Evolutionary conservation across 1,140 invertebrate genomes (phyloP).

Genomic region (Halyomorpha halys): DNA sequence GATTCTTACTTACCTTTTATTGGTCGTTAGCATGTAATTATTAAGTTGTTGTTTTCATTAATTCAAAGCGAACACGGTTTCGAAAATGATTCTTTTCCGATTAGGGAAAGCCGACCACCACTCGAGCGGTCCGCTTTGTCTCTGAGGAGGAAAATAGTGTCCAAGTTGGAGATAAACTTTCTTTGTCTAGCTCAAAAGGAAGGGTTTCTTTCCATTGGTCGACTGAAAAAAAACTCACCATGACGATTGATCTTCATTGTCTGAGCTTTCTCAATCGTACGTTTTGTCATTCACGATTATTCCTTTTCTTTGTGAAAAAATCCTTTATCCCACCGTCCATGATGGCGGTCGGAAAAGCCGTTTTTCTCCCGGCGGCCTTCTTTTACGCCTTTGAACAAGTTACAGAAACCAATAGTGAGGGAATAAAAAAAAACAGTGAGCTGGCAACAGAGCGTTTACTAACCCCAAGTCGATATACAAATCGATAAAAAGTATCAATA

Average conservation of each 20-base stretch:
- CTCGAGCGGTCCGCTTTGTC: slow-evolving; percentile 11
- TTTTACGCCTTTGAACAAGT: slow-evolving; percentile 9
- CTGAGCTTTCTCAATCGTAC: slow-evolving; percentile 18
- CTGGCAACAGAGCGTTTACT: too few species aligned
- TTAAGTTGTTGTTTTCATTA: too few species aligned
- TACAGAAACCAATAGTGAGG: slow-evolving; percentile 10
- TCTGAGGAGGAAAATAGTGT: slow-evolving; percentile 12
- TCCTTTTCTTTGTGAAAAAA: slow-evolving; percentile 14
- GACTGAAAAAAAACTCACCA: slow-evolving; percentile 12
- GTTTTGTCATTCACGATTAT: slow-evolving; percentile 18
- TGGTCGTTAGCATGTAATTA: too few species aligned
- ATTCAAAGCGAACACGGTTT: too few species aligned
- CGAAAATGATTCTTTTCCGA: too few species aligned
- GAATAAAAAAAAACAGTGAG: too few species aligned
- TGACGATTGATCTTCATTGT: slow-evolving; percentile 18
- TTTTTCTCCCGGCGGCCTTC: not conserved
- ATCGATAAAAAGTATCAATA: too few species aligned
- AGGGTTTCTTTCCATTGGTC: slow-evolving; percentile 10
- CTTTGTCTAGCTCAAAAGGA: slow-evolving; percentile 16
- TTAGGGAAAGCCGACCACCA: too few species aligned
- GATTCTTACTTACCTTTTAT: too few species aligned
- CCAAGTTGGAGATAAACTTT: slow-evolving; percentile 16
- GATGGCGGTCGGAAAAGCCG: not conserved
- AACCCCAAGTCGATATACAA: too few species aligned
- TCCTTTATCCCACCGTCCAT: not conserved